Base-by-base conservation (phyloP, 2,888 invertebrate genomes). In the Eupithecia inturbata region DNA sequence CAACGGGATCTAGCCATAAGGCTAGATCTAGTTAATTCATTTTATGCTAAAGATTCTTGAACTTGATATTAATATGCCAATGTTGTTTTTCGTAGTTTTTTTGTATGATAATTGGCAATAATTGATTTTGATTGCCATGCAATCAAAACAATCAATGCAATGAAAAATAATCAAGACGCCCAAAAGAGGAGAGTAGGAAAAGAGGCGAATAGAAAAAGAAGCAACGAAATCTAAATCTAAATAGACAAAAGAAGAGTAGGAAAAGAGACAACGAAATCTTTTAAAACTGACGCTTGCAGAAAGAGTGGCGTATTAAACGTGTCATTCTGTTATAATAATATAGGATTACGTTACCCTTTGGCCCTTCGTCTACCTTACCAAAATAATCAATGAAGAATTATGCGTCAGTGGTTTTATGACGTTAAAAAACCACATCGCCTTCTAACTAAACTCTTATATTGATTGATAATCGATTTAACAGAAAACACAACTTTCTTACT, bases 11-110 rank as follows among this genome's bases (percentile, higher is more conserved):
- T n/a, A n/a, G n/a, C n/a, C n/a, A n/a, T 64, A 39, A 67, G 19
- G 62, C 49, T 26, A 73, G 57, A 70, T 26, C 70, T 70, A 14
- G 74, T n/a, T n/a, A 53, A 57, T 66, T n/a, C 1, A 57, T 71
- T 53, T 31, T 53, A 36, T 45, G 45, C 67, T 22, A 14, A 57
- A 2, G 4, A 57, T 26, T 10, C 31, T 39, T 12, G 69, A 73
- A 72, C 72, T 74, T 72, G 41, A 10, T n/a, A 36, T n/a, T 22
- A 19, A 31, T 6, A 31, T 31, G 14, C 1, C 22, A 26, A 57
- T 5, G 4, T 57, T 57, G 26, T 57, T 57, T 57, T 12, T 26
- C 3, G 26, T 19, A 53, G 22, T 22, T 53, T 53, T 53, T 53
- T n/a, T n/a, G n/a, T n/a, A 22, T 53, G 12, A 57, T 26, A 26